phyloP scores from a whole-genome alignment of 2,888 invertebrate genomes.

The Tyria jacobaeae region DNA sequence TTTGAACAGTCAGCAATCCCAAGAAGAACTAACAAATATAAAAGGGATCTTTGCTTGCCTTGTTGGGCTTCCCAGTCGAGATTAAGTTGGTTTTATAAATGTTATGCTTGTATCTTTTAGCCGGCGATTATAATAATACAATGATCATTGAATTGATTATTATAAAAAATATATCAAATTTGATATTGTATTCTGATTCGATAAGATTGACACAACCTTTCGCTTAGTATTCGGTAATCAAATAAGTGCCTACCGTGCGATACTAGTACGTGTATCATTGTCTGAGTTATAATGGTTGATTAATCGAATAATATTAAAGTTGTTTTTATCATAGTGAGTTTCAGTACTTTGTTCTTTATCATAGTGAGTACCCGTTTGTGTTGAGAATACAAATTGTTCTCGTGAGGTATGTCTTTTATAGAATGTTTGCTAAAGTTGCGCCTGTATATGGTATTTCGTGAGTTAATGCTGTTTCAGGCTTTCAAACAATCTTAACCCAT shows the following conservation, averaged over 20 bases:
- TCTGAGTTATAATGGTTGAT: conserved; percentile 4
- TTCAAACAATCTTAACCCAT: neutral
- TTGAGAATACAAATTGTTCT: neutral
- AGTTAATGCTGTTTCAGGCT: neutral
- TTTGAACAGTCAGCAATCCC: conserved; percentile 9
- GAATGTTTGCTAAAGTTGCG: neutral
- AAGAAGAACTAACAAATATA: conserved; percentile 14
- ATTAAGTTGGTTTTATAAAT: neutral
- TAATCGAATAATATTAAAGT: neutral
- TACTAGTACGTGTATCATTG: neutral
- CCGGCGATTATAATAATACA: conserved; percentile 42
- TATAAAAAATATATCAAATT: conserved; percentile 31
- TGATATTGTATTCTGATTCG: conserved; percentile 44
- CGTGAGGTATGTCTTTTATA: neutral
- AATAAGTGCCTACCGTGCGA: neutral
- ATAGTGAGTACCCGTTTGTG: conserved; percentile 1
- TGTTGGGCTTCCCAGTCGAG: neutral
- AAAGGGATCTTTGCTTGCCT: no score
- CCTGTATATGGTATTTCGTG: neutral
- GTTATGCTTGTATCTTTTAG: conserved; percentile 21
- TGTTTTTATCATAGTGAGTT: neutral
- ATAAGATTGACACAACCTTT: conserved; percentile 52
- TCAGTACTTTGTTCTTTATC: conserved; percentile 11
- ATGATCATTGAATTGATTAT: conserved; percentile 45
- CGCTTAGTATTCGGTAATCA: conserved; percentile 6